Conservation (phyloP, 2,113 vertebrate genomes). For the Chunga burmeisteri region DNA sequence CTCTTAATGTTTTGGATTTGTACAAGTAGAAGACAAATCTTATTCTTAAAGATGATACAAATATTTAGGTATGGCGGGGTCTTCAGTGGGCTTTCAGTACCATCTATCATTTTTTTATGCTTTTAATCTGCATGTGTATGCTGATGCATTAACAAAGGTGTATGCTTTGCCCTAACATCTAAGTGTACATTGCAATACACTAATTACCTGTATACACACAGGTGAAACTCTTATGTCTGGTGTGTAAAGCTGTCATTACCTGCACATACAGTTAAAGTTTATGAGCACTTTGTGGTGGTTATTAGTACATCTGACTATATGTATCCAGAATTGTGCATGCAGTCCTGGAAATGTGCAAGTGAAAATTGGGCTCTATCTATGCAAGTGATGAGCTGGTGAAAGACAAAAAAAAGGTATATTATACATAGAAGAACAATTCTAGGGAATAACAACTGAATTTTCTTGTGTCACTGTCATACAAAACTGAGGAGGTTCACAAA, state of each 20-base stretch:
- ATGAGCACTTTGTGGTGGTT: neutral
- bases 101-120: neutral
- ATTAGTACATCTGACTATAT: neutral
- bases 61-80: neutral
- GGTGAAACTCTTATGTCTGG: neutral
- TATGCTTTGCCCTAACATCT: neutral
- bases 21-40: neutral
- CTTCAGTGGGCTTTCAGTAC: neutral
- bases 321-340: neutral
- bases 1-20: neutral
- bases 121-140: neutral
- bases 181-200: neutral
- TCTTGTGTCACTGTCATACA: neutral
- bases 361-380: neutral
- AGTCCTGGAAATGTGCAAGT: neutral
- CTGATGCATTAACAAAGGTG: neutral
- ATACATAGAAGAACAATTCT: neutral
- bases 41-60: neutral
- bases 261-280: neutral
- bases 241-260: neutral
- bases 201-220: neutral
- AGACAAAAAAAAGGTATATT: neutral
- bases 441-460: neutral
- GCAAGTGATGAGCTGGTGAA: neutral
- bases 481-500: neutral